Evolutionary conservation across 2,113 vertebrate species (phyloP).

Genomic region (Nettapus auritus): DNA sequence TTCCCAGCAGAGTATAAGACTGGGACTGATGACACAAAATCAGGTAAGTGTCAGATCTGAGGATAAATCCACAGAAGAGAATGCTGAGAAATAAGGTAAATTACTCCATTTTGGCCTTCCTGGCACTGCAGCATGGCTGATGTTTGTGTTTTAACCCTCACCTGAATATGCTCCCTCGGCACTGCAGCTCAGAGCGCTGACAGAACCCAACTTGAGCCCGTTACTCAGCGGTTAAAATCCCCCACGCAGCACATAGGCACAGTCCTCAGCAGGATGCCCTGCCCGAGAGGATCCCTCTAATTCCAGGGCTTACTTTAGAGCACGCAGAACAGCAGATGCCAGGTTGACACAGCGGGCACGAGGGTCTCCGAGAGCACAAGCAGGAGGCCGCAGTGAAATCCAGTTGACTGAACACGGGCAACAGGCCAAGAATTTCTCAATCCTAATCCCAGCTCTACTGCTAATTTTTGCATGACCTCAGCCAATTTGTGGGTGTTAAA

Average conservation of each 20-base stretch:
- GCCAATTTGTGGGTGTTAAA: rapidly evolving
- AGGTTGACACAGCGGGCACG: rapidly evolving
- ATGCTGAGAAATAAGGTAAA: background rate
- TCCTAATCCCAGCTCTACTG: background rate
- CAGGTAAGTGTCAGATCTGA: background rate
- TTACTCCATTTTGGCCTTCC: background rate
- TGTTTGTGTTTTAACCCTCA: background rate
- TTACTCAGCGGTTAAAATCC: background rate
- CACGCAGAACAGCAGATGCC: background rate
- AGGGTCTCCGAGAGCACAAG: background rate
- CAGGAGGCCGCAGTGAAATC: background rate
- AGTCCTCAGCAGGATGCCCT: background rate
- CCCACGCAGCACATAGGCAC: background rate
- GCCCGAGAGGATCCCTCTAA: background rate
- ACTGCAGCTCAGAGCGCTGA: background rate
- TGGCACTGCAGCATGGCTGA: background rate
- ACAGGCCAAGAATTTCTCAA: background rate
- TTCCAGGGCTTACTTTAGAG: background rate
- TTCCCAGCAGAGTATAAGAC: background rate
- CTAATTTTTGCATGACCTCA: background rate
- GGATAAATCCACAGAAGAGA: background rate
- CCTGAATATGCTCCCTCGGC: background rate
- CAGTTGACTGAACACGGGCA: background rate
- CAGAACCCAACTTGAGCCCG: rapidly evolving
- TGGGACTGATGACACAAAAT: background rate